Evolutionary conservation across 2,797 vertebrate genomes (phyloP), one percentile per base, ranked within the genome.

Genomic region (Furcifer pardalis): DNA sequence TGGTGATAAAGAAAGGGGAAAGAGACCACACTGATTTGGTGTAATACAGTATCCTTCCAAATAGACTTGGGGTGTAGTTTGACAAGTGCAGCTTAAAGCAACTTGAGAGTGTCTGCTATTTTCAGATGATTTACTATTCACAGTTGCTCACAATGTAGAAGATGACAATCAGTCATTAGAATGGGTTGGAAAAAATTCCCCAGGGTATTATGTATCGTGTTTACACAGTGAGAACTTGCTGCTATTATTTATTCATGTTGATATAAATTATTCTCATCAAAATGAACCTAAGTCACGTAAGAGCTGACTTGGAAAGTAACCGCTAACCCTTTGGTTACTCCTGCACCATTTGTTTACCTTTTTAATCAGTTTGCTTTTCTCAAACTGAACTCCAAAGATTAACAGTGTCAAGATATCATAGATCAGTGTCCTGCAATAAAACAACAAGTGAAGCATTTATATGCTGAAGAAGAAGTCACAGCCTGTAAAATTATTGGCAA

Each of bases 191-290:
- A 79, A 93, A 81, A 73, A 84, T 93, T 93, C 93, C 91, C 88
- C 86, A 89, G 80, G 85, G 83, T 94, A 91, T 94, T 93, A 93
- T 91, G 81, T 90, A 89, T 92, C 42, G 4, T 92, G 87, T 94
- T 95, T 93, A 93, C 94, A 95, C 88, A 92, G 88, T 89, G 88
- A 95, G 84, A 96, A 94, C 76, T 92, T 90, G 77, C 76, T 62
- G n/a, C 77, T 91, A 91, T 94, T 93, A 95, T 95, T 96, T 96
- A 96, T 94, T 95, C 91, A 94, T 84, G 63, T 88, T 88, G 87
- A 84, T 89, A 94, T 94, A 94, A 95, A 94, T 95, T 94, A 94
- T 94, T 95, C 91, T 89, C 78, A 91, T 91, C 85, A 79, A 88
- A 94, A 93, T 93, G 87, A 95, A 94, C 89, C 86, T n/a, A 27